Base-by-base conservation (phyloP, 2,113 vertebrate genomes). In the Engystomops pustulosus region DNA sequence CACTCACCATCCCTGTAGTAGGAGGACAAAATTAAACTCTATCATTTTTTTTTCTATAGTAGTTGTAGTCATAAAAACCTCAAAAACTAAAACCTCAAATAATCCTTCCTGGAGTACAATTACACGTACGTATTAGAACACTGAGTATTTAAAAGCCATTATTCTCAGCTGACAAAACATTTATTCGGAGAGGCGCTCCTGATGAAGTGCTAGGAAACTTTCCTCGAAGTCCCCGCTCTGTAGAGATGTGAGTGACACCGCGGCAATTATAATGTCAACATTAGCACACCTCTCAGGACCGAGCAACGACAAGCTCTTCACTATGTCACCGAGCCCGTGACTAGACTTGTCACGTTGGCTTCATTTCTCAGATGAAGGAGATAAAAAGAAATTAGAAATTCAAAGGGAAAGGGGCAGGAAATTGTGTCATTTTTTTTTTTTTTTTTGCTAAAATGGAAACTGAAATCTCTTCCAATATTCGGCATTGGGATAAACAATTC, bases 381-480 rank as follows among this genome's bases (percentile, higher is more conserved):
- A 84, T 84, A 78, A 78, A n/a, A 69, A 78, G 74, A 84, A 69
- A 69, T 12, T 23, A 41, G 47, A 78, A 55, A 78, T 58, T 84
- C 62, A 68, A 78, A 78, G 53, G 27, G 62, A 77, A 84, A 77
- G 72, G n/a, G 60, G 27, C 38, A 77, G 60, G 72, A 77, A 84
- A 77, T 68, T 53, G 82, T 68, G 72, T 77, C 82, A 84, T 77
- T 84, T 47, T 38, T 69, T 77, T 68, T n/a, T n/a, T n/a, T n/a
- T n/a, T n/a, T n/a, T n/a, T n/a, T n/a, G n/a, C n/a, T 58, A 62
- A 62, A 62, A 62, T 62, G 58, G 58, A 62, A 62, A 62, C 58
- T 62, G 3, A 14, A 27, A 62, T 30, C 25, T 62, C 6, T 65
- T 65, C 60, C 60, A 65, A 65, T 62, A 30, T 62, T 62, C 4